Base-by-base conservation (phyloP, 2,888 invertebrate species). In the Graphium colonna region DNA sequence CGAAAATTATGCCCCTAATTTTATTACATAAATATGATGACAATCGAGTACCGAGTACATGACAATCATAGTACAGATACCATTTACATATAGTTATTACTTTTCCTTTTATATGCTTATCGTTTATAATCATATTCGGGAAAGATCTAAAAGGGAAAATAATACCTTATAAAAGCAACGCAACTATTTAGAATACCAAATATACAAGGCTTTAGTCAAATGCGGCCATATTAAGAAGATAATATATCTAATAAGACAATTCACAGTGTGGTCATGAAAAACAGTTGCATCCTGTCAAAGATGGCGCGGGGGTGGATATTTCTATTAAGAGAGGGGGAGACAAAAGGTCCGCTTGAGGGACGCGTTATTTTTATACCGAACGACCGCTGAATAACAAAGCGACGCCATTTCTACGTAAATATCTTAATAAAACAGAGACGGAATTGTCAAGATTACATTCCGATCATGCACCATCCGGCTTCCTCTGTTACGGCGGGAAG, bases 281-380 rank as follows among this genome's bases (percentile, higher is more conserved):
- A 70, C 81, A 71, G 85, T 83, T 84, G 87, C 84, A 85, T 89
- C 89, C 88, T 85, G 88, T 70, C 68, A 68, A 74, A 74, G 71
- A 75, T 82, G 75, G 71, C 75, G 75, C 73, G 75, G 66, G 82
- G 78, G 80, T 75, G 82, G 63, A 73, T 77, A 74, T 77, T 74
- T 77, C 79, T 77, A 75, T 79, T 79, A 79, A 62, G 57, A 73
- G 66, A 68, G 68, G 71, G 70, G 67, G 67, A 79, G 76, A 83
- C 85, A 84, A 84, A 82, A 84, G 82, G 79, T 77, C 77, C 69
- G 73, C 74, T 69, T 75, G 78, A 82, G 86, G 85, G 84, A 84
- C 82, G 78, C 78, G 70, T 85, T 82, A 85, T 83, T 85, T 82
- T 85, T 86, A 84, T 85, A 81, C 69, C 76, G 68, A 71, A 86